Percentiles rank a stretch among this genome's conserved stretches.
These are phyloP conservation scores for Falco columbarius DNA, from an alignment of 2,797 vertebrate genomes.

Conservation along the genomic window DNA sequence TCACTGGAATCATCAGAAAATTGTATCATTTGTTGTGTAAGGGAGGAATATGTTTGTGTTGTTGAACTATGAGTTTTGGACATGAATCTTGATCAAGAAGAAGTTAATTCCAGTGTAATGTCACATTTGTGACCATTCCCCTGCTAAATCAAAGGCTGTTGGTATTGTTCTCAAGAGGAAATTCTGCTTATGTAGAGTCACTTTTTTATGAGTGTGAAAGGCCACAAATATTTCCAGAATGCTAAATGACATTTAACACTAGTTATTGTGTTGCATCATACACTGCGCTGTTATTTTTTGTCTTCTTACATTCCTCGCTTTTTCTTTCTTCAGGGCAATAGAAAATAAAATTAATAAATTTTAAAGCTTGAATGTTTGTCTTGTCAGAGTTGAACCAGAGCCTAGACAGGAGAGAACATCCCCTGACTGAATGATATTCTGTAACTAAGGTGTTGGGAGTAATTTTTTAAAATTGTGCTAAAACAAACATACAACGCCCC, in stretches of 20 bases:
- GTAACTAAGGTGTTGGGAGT: neutral
- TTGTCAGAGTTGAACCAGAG: neutral
- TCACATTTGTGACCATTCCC: neutral
- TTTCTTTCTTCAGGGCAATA: neutral
- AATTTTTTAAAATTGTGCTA: neutral
- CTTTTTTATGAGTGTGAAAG: constrained; percentile 11
- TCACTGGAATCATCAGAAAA: neutral
- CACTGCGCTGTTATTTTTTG: neutral
- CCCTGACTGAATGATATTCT: neutral
- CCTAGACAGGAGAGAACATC: neutral
- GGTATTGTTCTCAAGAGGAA: neutral
- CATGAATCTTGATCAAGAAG: neutral
- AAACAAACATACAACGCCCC: neutral
- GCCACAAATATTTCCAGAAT: constrained; percentile 45
- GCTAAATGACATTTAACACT: neutral
- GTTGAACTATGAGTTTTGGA: neutral
- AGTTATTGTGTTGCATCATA: neutral
- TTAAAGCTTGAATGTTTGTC: neutral
- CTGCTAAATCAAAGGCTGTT: constrained; percentile 18
- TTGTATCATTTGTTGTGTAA: neutral
- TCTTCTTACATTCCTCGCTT: neutral
- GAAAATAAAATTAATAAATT: neutral
- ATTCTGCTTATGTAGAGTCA: neutral
- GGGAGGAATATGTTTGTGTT: neutral
- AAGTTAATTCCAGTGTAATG: neutral